Evolutionary conservation across 2,113 vertebrate genomes (phyloP).

Genomic region (Cairina moschata): DNA sequence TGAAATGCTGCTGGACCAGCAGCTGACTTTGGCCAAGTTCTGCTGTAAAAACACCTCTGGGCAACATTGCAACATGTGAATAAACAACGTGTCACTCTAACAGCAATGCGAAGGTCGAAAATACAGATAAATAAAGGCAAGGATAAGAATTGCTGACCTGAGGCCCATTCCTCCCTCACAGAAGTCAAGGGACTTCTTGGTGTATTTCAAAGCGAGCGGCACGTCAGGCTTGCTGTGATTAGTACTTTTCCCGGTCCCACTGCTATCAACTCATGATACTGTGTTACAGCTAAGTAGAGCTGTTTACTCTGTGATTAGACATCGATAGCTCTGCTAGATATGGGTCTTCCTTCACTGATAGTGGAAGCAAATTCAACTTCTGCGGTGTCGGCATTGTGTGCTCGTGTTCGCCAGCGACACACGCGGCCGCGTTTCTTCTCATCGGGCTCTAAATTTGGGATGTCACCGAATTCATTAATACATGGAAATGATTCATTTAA

Average conservation of each 20-base stretch:
- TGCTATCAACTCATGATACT: not conserved
- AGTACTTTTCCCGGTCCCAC: not conserved
- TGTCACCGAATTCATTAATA: constrained; percentile 33
- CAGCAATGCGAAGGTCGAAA: not conserved
- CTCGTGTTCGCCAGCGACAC: rapidly evolving
- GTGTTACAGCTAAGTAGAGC: not conserved
- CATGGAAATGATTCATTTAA: constrained; percentile 50
- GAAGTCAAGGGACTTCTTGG: not conserved
- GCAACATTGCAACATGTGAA: constrained; percentile 13
- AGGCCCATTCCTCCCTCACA: not conserved
- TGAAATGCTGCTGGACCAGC: constrained; percentile 14
- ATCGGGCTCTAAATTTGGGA: not conserved
- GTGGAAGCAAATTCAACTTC: not conserved
- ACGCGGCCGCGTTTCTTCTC: not conserved
- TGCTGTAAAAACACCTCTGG: constrained; percentile 39
- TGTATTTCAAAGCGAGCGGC: not conserved
- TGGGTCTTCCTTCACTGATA: not conserved
- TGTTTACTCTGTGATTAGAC: not conserved
- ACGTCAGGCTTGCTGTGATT: not conserved
- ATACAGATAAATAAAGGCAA: constrained; percentile 57
- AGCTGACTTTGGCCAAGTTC: constrained; percentile 20
- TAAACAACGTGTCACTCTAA: constrained; percentile 29
- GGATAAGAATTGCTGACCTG: constrained; percentile 14
- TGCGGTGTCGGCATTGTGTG: not conserved
- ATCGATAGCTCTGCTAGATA: not conserved